A percentile compares a stretch with the other conserved stretches of the same genome.
phyloP scores from a whole-genome alignment of 2,113 vertebrate species.

The Laticauda colubrina region DNA sequence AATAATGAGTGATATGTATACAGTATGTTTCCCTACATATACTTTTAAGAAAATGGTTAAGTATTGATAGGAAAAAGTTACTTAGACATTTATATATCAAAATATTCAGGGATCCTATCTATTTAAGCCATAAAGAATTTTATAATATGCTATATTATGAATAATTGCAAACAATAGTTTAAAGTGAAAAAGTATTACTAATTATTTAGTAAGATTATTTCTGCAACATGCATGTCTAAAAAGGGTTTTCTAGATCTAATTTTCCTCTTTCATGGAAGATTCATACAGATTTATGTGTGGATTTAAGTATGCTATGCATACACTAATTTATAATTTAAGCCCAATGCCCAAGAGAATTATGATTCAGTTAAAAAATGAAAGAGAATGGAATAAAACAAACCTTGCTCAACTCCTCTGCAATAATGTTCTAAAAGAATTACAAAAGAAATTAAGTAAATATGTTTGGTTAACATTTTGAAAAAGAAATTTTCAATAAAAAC shows the following conservation, averaged over 20 bases:
- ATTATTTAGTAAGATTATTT: background rate
- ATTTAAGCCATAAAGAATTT: background rate
- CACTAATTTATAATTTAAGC: background rate
- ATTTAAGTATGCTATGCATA: background rate
- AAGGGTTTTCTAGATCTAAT: background rate
- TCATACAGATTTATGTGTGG: background rate
- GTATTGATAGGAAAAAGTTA: background rate
- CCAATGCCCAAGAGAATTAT: background rate
- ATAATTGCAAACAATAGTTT: background rate
- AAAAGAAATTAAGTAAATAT: background rate
- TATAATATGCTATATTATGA: background rate
- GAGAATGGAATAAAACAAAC: background rate
- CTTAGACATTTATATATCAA: background rate
- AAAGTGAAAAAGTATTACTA: background rate
- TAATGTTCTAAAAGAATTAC: background rate
- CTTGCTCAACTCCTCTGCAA: accelerated
- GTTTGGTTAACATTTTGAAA: background rate
- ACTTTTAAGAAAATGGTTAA: background rate
- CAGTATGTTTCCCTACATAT: background rate
- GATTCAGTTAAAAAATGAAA: background rate
- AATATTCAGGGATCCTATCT: background rate
- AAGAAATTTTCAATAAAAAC: background rate
- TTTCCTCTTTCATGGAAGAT: background rate
- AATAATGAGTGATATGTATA: background rate
- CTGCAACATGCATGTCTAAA: background rate